Conservation (phyloP, 37 sponge, comb jelly and placozoan genomes). For the Beroe forskalii region DNA sequence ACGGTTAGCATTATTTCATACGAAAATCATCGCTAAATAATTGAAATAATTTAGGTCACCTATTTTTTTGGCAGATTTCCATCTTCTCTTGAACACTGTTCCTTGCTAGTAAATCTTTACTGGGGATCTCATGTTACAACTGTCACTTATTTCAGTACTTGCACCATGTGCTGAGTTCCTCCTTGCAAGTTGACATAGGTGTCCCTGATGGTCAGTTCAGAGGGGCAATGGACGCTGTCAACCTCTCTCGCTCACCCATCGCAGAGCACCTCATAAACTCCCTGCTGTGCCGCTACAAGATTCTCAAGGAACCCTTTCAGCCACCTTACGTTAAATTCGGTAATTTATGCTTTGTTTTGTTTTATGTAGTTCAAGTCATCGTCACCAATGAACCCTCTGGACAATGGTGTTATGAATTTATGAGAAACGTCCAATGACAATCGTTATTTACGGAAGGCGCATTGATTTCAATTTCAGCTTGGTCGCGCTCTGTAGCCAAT, state of each 20-base stretch:
- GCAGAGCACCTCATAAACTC: conserved; percentile 48
- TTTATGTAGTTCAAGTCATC: too few species aligned
- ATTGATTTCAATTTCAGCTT: too few species aligned
- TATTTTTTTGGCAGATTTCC: too few species aligned
- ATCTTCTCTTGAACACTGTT: too few species aligned
- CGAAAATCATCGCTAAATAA: neutral
- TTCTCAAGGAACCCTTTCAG: neutral
- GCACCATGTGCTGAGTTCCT: neutral
- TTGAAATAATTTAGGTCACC: too few species aligned
- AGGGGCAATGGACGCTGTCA: conserved; percentile 14
- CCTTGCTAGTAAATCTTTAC: too few species aligned
- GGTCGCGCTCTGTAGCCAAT: too few species aligned
- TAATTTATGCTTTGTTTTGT: neutral
- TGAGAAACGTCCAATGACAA: neutral
- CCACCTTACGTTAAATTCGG: conserved; percentile 1
- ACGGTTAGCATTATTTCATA: conserved; percentile 10
- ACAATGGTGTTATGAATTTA: neutral
- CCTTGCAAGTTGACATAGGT: conserved; percentile 6
- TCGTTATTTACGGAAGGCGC: neutral
- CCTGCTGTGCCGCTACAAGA: conserved; percentile 28
- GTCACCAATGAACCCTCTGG: too few species aligned
- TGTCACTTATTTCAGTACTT: conserved; percentile 22
- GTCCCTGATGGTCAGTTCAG: neutral
- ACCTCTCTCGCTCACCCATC: conserved; percentile 5
- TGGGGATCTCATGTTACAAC: too few species aligned